These are phyloP conservation scores for Chalcis sispes DNA, from an alignment of 2,888 invertebrate species.

Conservation along the genomic window DNA sequence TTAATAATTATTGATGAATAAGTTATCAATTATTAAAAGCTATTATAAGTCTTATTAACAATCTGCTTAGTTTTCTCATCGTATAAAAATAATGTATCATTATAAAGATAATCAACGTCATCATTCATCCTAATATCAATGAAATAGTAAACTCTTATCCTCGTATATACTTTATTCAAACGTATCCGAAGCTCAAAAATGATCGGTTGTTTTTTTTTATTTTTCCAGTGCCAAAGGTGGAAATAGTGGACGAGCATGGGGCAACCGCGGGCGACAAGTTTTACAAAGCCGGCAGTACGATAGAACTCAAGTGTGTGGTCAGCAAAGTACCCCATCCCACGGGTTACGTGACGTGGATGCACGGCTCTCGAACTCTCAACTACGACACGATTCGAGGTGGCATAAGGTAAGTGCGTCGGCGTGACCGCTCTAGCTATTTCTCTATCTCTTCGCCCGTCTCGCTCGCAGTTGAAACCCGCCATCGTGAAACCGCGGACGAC, in stretches of 20 bases:
- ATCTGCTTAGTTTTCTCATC: no score
- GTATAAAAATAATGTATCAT: no score
- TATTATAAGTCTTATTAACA: no score
- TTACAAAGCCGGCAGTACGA: slow-evolving; percentile 89
- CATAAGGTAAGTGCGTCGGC: slow-evolving; percentile 81
- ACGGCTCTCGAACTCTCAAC: slow-evolving; percentile 85
- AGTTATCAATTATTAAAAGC: no score
- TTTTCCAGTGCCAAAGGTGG: slow-evolving; percentile 86
- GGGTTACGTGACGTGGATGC: slow-evolving; percentile 87
- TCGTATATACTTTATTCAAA: no score
- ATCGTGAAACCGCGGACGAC: slow-evolving; percentile 7
- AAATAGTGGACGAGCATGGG: slow-evolving; percentile 88
- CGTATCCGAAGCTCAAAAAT: no score
- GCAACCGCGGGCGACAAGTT: slow-evolving; percentile 87
- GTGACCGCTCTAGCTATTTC: neutral
- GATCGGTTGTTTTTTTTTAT: no score
- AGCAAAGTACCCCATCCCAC: slow-evolving; percentile 87
- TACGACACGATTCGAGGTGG: slow-evolving; percentile 88
- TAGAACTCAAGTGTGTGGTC: slow-evolving; percentile 88
- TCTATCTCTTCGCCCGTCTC: neutral
- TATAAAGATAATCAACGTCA: no score
- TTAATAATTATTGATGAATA: no score
- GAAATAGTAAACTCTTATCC: no score
- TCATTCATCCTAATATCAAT: no score
- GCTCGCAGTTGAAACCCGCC: neutral